Evolutionary conservation across 2,888 invertebrate genomes (phyloP).

Genomic region (Trichopoda pennipes): DNA sequence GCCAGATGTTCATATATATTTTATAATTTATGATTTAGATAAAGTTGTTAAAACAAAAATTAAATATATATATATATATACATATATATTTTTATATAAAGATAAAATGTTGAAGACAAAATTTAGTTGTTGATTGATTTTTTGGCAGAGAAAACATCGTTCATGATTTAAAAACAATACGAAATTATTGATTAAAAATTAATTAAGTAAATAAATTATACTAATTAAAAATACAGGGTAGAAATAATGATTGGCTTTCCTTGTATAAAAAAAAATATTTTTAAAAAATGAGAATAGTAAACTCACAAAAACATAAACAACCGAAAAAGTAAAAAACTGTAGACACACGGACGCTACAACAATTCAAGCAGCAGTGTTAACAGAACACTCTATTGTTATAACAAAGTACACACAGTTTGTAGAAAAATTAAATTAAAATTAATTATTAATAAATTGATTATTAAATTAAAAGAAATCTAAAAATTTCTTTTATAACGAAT

Average conservation of each 20-base stretch:
- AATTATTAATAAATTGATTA: too few species aligned
- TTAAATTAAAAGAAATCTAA: not conserved
- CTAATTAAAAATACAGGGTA: conserved; percentile 19
- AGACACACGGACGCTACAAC: too few species aligned
- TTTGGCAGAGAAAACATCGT: conserved; percentile 58
- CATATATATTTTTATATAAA: conserved; percentile 7
- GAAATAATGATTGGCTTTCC: not conserved
- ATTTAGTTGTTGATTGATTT: conserved; percentile 56
- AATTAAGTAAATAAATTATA: conserved; percentile 21
- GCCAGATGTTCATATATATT: conserved; percentile 79
- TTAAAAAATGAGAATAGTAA: conserved; percentile 11
- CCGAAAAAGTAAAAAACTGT: too few species aligned
- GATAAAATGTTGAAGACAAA: conserved; percentile 51
- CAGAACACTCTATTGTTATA: too few species aligned
- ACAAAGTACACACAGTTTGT: not conserved
- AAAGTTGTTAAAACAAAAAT: conserved; percentile 50
- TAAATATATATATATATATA: conserved; percentile 21
- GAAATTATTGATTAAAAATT: conserved; percentile 46
- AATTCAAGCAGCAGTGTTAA: too few species aligned
- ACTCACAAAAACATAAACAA: conserved; percentile 35
- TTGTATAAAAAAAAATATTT: too few species aligned
- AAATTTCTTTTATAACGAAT: not conserved
- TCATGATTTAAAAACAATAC: conserved; percentile 65
- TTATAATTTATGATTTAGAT: conserved; percentile 61
- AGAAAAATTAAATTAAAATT: not conserved